Conservation (phyloP, 1,140 invertebrate species). For the Micrasema minimum region DNA sequence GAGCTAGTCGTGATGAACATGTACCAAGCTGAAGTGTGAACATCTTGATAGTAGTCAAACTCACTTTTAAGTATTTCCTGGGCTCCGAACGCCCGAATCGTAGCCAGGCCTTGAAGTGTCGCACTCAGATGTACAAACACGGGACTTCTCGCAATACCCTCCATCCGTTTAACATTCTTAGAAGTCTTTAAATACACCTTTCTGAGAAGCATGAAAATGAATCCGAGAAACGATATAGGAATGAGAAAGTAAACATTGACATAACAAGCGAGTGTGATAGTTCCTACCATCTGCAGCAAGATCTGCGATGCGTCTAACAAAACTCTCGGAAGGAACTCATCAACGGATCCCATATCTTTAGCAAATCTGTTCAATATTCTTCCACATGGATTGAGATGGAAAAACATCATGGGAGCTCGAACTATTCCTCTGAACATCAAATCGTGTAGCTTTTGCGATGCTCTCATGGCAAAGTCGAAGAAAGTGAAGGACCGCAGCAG, state of each 20-base stretch:
- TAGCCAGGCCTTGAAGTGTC: conserved; percentile 78
- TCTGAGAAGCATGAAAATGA: conserved; percentile 74
- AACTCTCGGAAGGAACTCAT: conserved; percentile 80
- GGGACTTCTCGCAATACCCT: conserved; percentile 76
- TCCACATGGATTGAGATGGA: conserved; percentile 77
- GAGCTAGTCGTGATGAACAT: conserved; percentile 73
- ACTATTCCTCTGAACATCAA: conserved; percentile 69
- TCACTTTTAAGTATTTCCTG: conserved; percentile 73
- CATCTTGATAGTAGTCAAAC: conserved; percentile 67
- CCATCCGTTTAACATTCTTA: conserved; percentile 81
- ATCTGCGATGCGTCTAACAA: conserved; percentile 77
- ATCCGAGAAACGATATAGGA: conserved; percentile 69
- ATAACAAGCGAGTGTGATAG: conserved; percentile 70
- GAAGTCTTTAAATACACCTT: conserved; percentile 79
- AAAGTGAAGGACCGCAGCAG: conserved; percentile 68
- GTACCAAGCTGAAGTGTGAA: conserved; percentile 76
- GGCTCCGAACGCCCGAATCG: conserved; percentile 76
- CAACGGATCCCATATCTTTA: conserved; percentile 82
- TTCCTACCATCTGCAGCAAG: conserved; percentile 65
- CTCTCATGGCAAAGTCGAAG: conserved; percentile 73
- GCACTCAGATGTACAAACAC: conserved; percentile 83
- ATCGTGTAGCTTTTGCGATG: conserved; percentile 76
- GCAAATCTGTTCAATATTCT: conserved; percentile 81
- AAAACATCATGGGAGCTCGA: conserved; percentile 76
- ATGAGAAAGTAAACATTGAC: conserved; percentile 75